Conservation (phyloP, 2,888 invertebrate genomes). For the Habrosyne pyritoides region DNA sequence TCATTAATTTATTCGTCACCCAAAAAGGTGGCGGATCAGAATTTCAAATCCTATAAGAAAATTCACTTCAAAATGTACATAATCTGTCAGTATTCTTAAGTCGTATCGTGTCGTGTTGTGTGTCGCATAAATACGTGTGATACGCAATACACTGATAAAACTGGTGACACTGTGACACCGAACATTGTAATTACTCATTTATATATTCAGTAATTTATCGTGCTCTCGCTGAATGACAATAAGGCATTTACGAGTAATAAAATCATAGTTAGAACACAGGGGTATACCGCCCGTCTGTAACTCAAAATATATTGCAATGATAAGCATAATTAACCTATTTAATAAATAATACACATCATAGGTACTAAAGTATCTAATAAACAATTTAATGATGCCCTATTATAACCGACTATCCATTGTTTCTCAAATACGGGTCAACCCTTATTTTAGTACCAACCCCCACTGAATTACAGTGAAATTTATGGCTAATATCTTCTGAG, state of each 20-base stretch:
- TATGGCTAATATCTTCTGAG: neutral
- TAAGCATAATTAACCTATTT: constrained; percentile 1
- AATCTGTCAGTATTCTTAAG: neutral
- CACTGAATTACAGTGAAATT: neutral
- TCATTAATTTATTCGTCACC: too few species aligned
- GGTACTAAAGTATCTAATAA: neutral
- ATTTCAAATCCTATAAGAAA: too few species aligned
- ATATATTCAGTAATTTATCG: constrained; percentile 1
- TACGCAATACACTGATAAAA: neutral
- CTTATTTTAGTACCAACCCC: neutral
- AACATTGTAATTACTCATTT: neutral
- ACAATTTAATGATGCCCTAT: constrained; percentile 7
- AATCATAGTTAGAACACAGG: neutral
- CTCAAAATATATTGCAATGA: neutral
- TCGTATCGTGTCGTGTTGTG: neutral
- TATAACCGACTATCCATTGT: constrained; percentile 3
- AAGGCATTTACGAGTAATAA: constrained; percentile 2
- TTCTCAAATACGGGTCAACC: constrained; percentile 5
- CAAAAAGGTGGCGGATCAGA: too few species aligned
- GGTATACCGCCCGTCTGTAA: neutral
- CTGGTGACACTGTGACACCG: constrained; percentile 9
- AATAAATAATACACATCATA: neutral
- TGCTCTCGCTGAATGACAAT: neutral
- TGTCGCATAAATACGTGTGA: neutral
- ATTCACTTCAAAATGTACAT: too few species aligned